Evolutionary conservation across 2,113 vertebrate genomes (phyloP).

Genomic region (Telmatochromis brichardi): DNA sequence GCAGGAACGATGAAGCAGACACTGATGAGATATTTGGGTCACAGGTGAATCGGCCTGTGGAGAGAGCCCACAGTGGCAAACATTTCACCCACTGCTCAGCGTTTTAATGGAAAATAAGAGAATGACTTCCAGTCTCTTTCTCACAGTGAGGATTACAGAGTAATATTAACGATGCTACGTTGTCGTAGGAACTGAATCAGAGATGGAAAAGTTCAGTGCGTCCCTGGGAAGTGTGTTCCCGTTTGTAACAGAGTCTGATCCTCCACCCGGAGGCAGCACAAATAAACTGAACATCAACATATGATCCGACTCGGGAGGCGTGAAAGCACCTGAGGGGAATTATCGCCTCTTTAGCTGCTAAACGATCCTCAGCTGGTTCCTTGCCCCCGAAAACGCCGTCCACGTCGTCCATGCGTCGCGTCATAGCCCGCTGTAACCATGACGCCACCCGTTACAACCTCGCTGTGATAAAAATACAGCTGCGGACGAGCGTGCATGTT

Average conservation of each 20-base stretch:
- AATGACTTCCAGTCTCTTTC: background rate
- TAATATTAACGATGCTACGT: no score
- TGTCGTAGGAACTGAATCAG: background rate
- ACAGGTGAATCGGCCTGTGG: background rate
- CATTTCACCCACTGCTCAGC: background rate
- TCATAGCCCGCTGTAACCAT: background rate
- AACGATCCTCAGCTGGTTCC: background rate
- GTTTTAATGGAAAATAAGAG: background rate
- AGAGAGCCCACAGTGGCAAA: background rate
- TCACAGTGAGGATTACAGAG: background rate
- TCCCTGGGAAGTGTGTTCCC: background rate
- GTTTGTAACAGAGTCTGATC: background rate
- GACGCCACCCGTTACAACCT: background rate
- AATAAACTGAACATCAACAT: background rate
- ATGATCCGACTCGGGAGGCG: background rate
- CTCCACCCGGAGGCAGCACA: background rate
- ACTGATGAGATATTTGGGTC: background rate
- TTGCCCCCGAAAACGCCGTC: accelerated
- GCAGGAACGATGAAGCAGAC: background rate
- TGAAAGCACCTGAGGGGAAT: background rate
- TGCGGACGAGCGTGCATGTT: background rate
- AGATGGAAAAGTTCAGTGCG: background rate
- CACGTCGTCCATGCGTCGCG: background rate
- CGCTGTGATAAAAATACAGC: background rate
- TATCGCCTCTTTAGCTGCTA: background rate